phyloP scores from a whole-genome alignment of 2,113 vertebrate genomes.

The Epinephelus lanceolatus region DNA sequence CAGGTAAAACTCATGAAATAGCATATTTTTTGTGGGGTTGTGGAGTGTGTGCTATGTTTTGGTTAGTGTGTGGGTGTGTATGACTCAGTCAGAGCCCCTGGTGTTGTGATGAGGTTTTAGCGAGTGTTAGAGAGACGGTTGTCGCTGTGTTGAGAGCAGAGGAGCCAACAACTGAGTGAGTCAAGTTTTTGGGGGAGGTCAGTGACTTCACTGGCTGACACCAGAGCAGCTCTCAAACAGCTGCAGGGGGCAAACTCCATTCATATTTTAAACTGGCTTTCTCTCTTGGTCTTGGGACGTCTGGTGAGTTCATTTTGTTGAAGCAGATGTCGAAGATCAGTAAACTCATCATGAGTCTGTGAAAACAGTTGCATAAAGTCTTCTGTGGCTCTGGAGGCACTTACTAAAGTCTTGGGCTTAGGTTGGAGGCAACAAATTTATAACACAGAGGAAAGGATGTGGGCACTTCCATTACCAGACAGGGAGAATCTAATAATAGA shows the following conservation, averaged over 20 bases:
- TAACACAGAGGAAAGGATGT: not conserved
- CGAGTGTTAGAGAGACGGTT: not conserved
- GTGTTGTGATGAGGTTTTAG: conserved; percentile 45
- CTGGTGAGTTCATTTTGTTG: not conserved
- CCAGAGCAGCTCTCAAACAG: conserved; percentile 9
- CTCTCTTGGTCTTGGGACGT: not conserved
- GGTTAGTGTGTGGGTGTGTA: conserved; percentile 46
- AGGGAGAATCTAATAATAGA: not conserved
- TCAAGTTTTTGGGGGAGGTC: conserved; percentile 20
- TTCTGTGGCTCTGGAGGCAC: not conserved
- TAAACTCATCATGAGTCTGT: not conserved
- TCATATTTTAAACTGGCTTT: not conserved
- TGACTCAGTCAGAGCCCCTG: conserved; percentile 50
- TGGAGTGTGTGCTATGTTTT: not conserved
- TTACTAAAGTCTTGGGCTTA: not conserved
- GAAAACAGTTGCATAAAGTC: not conserved
- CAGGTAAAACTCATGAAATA: conserved; percentile 85
- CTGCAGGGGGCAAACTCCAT: conserved; percentile 8
- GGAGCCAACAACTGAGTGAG: conserved; percentile 14
- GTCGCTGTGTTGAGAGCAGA: conserved; percentile 3
- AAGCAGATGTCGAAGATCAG: not conserved
- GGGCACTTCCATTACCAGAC: not conserved
- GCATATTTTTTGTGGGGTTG: not conserved
- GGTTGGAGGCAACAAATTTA: not conserved
- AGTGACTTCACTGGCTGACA: conserved; percentile 3